Evolutionary conservation across 2,797 vertebrate genomes (phyloP), one percentile per base, ranked within the genome.

Genomic region (Hephaestus fuliginosus): DNA sequence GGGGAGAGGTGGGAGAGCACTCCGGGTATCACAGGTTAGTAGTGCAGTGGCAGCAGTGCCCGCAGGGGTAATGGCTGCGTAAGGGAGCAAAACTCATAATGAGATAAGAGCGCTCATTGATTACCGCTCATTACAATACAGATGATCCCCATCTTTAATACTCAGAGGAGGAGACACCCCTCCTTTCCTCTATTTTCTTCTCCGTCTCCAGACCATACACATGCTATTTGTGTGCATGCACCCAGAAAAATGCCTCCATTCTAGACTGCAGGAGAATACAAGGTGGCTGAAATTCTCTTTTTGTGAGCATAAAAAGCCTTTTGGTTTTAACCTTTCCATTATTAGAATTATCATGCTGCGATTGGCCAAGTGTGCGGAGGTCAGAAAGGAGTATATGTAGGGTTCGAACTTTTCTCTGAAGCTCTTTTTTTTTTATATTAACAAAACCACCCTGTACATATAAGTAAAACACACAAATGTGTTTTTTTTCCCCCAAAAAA

Each of bases 101-200:
- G 73, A 80, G 81, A 85, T 76, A 65, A 44, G 58, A 83, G 73
- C 65, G 74, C 41, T 76, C 81, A 86, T 72, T 84, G 87, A 89
- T 90, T 86, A 86, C 30, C 53, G 63, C 79, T 67, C 30, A 70
- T 88, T 91, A 88, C 81, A 79, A 78, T 75, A 81, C 76, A 84
- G 56, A 74, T 79, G 56, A 81, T 74, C 44, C 55, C 68, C 0
- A n/a, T 74, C 65, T 76, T 78, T 77, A 74, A 88, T 76, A 80
- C 67, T 70, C 76, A 62, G 51, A 13, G 61, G 71, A 65, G 28
- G 41, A 52, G 44, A 49, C 60, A 49, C 25, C 74, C 39, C 22
- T 74, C 25, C 25, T 25, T 25, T 25, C 36, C 48, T 33, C n/a
- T 36, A 36, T 65, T 74, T 25, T 25, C 25, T 74, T 66, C 7